These are phyloP conservation scores for Graphium colonna DNA, from an alignment of 2,888 invertebrate species.

Conservation along the genomic window DNA sequence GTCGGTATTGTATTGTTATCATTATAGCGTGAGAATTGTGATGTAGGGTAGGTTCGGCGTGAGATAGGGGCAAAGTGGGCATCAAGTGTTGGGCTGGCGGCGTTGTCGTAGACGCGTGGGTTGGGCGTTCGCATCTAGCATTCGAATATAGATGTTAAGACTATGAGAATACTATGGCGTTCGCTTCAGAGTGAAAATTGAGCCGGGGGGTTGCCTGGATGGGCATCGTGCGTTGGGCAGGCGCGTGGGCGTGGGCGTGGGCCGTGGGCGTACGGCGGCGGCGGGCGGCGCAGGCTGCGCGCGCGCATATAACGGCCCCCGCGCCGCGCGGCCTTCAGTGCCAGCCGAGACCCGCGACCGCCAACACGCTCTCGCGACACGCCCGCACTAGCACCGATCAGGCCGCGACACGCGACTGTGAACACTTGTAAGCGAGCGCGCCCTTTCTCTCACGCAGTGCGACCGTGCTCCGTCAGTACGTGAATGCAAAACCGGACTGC, in stretches of 20 bases:
- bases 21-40: too few species aligned
- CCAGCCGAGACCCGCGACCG: conserved; percentile 62
- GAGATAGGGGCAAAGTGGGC: too few species aligned
- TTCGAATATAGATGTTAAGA: too few species aligned
- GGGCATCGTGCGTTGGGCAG: conserved; percentile 16
- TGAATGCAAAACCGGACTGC: conserved; percentile 77
- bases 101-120: too few species aligned
- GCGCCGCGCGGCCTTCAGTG: conserved; percentile 76
- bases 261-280: too few species aligned
- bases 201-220: not conserved
- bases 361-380: conserved; percentile 66
- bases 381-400: conserved; percentile 54
- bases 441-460: conserved; percentile 78
- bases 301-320: conserved; percentile 68
- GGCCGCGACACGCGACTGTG: conserved; percentile 64
- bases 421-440: conserved; percentile 64
- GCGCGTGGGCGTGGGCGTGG: conserved; percentile 27
- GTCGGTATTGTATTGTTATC: too few species aligned
- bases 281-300: conserved; percentile 38
- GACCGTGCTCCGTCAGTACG: conserved; percentile 69
- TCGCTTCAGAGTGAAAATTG: not conserved
- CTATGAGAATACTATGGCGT: too few species aligned
- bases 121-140: too few species aligned
- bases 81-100: too few species aligned
- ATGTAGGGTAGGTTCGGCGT: too few species aligned